Evolutionary conservation across 2,888 invertebrate species (phyloP).

Genomic region (Fissipunctia ypsillon): DNA sequence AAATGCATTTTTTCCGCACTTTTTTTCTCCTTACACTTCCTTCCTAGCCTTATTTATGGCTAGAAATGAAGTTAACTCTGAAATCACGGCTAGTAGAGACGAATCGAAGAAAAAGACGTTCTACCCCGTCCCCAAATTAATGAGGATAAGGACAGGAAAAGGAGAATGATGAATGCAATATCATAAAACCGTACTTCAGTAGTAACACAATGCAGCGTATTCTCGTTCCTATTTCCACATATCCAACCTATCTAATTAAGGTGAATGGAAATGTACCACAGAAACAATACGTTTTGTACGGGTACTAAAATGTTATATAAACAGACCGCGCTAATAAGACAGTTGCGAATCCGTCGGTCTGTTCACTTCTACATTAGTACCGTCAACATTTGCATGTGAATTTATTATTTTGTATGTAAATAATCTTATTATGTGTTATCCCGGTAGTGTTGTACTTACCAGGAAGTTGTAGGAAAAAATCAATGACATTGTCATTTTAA

Average conservation of each 20-base stretch:
- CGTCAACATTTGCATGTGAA: conserved; percentile 77
- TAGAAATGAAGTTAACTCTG: too few species aligned
- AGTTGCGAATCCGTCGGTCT: conserved; percentile 76
- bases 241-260: conserved; percentile 55
- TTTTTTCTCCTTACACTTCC: too few species aligned
- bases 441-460: conserved; percentile 33
- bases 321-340: conserved; percentile 80
- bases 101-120: too few species aligned
- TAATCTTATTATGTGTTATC: conserved; percentile 65
- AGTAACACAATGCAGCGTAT: not conserved
- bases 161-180: not conserved
- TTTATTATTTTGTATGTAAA: conserved; percentile 79
- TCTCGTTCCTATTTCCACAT: conserved; percentile 10
- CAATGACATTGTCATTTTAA: not conserved
- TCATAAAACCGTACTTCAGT: not conserved
- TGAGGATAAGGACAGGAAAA: too few species aligned
- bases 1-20: too few species aligned
- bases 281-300: conserved; percentile 78
- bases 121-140: too few species aligned
- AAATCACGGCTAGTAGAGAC: too few species aligned
- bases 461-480: conserved; percentile 9
- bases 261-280: conserved; percentile 80
- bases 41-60: too few species aligned
- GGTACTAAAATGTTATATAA: conserved; percentile 79
- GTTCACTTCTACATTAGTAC: conserved; percentile 72